phyloP scores from a whole-genome alignment of 2,113 vertebrate genomes.

The Hippopotamus amphibius region DNA sequence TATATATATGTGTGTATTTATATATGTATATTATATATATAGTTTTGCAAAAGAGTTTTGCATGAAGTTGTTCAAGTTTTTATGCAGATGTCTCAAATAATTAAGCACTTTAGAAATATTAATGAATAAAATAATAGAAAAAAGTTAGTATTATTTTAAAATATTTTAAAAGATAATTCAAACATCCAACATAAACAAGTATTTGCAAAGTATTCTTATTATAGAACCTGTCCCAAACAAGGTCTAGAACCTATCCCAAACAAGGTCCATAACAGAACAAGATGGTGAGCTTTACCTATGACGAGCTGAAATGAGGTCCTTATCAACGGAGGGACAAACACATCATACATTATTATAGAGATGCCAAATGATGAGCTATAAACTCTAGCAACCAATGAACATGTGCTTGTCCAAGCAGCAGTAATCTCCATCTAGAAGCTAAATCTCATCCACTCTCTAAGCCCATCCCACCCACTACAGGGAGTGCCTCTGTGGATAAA shows the following conservation, averaged over 20 bases:
- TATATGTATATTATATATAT: not conserved
- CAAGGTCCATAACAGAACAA: not conserved
- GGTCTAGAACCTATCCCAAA: not conserved
- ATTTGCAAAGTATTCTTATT: not conserved
- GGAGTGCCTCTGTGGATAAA: not conserved
- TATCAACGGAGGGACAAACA: not conserved
- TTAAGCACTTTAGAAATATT: not conserved
- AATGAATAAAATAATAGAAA: not conserved
- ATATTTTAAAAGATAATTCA: not conserved
- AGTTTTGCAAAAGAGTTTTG: not conserved
- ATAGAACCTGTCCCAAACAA: not conserved
- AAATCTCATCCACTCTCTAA: not conserved
- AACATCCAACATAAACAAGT: not conserved
- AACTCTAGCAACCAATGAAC: not conserved
- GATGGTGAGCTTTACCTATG: not conserved
- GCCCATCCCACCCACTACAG: not conserved
- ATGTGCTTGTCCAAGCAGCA: not conserved
- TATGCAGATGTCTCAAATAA: not conserved
- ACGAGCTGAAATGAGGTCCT: not conserved
- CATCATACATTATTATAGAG: not conserved
- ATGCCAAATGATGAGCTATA: not conserved
- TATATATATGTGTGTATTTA: fast-evolving
- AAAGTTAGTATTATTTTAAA: not conserved
- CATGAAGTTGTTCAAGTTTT: not conserved
- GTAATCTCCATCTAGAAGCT: not conserved